Base-by-base conservation (phyloP, 2,888 invertebrate species). In the Oscheius myriophilus region DNA sequence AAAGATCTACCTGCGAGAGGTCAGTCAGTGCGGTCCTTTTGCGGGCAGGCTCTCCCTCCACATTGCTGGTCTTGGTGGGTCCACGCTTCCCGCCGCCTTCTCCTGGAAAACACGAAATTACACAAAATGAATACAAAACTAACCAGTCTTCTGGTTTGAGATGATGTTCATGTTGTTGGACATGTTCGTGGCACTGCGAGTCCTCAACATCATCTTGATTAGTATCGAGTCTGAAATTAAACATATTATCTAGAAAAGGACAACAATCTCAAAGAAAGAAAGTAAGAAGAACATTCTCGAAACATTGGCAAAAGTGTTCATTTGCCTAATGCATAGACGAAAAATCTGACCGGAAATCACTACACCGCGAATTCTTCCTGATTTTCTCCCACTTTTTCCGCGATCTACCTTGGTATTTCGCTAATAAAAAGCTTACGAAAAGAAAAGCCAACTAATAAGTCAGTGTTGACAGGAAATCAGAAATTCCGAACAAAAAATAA, bases 11-110 rank as follows among this genome's bases (percentile, higher is more conserved):
- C 49, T 49, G n/a, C 18, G 18, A 18, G 39, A 62, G 42, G 39
- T 68, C 68, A 16, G 39, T 26, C 43, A 68, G 55, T n/a, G 68
- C 68, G 12, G 53, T 53, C 23, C 63, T n/a, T 49, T 68, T 68
- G 14, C 63, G 46, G 41, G 53, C 54, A 16, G 68, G 68, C 39
- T 68, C 68, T 23, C 51, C 26, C 33, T 68, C 68, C 33, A 21
- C 42, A 23, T 54, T 7, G 12, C 39, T 39, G 25, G 42, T 46
- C 49, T 68, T 68, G 16, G 33, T 43, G 33, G n/a, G n/a, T n/a
- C 63, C 63, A 16, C 68, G 52, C 55, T 68, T 68, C n/a, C n/a
- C n/a, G 21, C 4, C 21, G 49, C 2, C 9, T 3, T 18, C 18
- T 6, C 21, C 49, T 49, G n/a, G 18, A 18, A 49, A 49, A 3